A percentile compares a stretch with the other conserved stretches of the same genome.
Conservation (phyloP, 2,888 invertebrate genomes). For the Megalurothrips usitatus region DNA sequence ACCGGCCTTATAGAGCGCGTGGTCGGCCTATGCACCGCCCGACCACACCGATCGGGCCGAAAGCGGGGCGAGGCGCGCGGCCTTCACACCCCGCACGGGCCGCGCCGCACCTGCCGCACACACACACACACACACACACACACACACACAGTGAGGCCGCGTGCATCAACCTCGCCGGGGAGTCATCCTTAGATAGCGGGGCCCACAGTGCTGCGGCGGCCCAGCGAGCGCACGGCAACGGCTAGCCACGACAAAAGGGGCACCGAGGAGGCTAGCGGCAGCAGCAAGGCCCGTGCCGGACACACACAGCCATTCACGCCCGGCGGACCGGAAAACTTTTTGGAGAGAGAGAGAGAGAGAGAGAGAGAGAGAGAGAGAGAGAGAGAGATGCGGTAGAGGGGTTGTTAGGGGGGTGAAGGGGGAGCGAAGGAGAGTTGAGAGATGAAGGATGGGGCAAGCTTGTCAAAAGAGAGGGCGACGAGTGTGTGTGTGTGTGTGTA, state of each 20-base stretch:
- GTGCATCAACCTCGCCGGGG: background rate
- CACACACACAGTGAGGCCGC: background rate
- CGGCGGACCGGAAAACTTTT: conserved; percentile 18
- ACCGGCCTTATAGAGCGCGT: too few species aligned
- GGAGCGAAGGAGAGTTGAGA: background rate
- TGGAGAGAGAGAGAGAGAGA: background rate
- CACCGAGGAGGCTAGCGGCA: background rate
- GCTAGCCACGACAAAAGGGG: background rate
- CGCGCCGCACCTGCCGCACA: background rate
- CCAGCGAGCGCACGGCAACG: too few species aligned
- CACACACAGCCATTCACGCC: conserved; percentile 6
- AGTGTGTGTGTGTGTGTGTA: too few species aligned
- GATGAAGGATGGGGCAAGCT: background rate
- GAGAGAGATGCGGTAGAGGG: background rate
- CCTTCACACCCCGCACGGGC: background rate
- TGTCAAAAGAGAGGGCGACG: too few species aligned
- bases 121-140: conserved; percentile 8
- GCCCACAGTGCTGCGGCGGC: too few species aligned
- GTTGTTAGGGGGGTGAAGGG: background rate
- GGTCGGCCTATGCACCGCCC: background rate
- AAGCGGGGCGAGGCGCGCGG: too few species aligned
- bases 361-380: conserved; percentile 9
- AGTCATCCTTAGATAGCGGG: too few species aligned
- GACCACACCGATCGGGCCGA: background rate
- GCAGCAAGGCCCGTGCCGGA: background rate